Evolutionary conservation across 2,888 invertebrate genomes (phyloP).

Genomic region (Acrocyrtus sp.): DNA sequence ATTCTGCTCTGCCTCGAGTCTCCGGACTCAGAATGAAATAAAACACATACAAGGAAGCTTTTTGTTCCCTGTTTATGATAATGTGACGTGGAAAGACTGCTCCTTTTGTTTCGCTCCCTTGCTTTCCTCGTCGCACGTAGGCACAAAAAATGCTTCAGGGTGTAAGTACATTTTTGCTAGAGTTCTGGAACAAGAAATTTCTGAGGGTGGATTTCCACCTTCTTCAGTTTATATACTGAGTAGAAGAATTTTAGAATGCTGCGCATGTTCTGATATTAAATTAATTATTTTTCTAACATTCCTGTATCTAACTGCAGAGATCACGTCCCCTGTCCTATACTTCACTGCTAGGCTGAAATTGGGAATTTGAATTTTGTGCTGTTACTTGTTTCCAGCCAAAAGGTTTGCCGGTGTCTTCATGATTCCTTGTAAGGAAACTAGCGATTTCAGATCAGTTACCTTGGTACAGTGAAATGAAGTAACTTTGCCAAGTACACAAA

Average conservation of each 20-base stretch:
- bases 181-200: no score
- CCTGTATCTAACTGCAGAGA: neutral
- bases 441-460: constrained; percentile 26
- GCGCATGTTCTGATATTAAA: neutral
- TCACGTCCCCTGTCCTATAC: neutral
- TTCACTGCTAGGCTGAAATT: neutral
- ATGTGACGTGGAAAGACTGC: neutral
- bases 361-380: neutral
- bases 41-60: neutral
- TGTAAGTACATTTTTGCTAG: neutral
- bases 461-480: no score
- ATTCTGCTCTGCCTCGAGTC: no score
- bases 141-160: neutral
- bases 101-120: no score
- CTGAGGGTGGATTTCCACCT: no score
- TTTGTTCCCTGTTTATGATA: neutral
- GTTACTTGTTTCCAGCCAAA: neutral
- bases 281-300: neutral
- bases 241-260: no score
- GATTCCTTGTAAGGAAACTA: constrained; percentile 24
- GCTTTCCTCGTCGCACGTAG: no score
- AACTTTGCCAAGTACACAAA: no score
- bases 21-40: constrained; percentile 2
- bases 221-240: no score
- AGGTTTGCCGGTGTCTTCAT: neutral